Conservation (phyloP, 2,113 vertebrate genomes). For the Hemiscyllium ocellatum region DNA sequence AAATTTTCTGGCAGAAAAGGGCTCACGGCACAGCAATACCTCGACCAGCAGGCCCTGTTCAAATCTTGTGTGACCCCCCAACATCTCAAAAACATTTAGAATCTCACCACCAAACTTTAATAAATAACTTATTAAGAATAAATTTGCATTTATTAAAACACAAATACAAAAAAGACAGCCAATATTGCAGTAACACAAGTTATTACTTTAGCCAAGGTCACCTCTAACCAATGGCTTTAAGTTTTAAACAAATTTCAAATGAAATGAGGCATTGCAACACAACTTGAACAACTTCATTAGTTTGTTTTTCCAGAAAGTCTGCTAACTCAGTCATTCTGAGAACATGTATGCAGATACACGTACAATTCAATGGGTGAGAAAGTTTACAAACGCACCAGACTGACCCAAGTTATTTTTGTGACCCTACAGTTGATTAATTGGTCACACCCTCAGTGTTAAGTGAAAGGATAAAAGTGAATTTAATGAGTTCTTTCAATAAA, state of each 20-base stretch:
- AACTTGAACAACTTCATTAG: neutral
- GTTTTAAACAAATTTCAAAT: neutral
- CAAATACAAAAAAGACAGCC: neutral
- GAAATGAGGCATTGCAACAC: neutral
- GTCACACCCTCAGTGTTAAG: neutral
- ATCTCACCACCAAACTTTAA: neutral
- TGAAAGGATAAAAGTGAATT: neutral
- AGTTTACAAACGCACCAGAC: neutral
- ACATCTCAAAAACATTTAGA: no score
- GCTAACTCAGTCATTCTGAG: neutral
- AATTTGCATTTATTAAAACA: neutral
- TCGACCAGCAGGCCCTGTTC: no score
- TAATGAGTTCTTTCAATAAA: neutral
- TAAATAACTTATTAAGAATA: slow-evolving; percentile 17
- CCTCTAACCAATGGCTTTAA: neutral
- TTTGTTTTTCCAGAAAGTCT: neutral
- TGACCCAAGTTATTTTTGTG: neutral
- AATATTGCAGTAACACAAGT: neutral
- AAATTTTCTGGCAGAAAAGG: neutral
- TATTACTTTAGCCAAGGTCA: neutral
- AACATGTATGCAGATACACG: neutral
- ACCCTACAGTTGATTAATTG: neutral
- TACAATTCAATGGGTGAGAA: neutral
- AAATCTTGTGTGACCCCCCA: no score
- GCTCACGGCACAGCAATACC: no score